Conservation (phyloP, 2,113 vertebrate species). For the Calyptomena viridis region DNA sequence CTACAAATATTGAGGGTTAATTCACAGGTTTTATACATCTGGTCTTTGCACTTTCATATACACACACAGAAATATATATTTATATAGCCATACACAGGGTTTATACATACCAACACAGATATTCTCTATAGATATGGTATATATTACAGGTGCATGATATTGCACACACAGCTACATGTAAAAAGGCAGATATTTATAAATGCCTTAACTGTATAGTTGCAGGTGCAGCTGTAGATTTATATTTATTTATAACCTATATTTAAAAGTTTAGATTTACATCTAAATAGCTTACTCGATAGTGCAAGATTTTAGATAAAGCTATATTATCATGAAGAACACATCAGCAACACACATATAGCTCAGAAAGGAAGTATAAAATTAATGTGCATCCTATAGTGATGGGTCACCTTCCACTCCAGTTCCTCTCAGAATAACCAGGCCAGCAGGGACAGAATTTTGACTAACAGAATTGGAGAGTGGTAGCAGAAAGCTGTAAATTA, state of each 20-base stretch:
- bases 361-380: neutral
- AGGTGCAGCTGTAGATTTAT: neutral
- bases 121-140: neutral
- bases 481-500: neutral
- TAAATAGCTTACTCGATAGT: neutral
- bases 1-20: neutral
- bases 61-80: neutral
- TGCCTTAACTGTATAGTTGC: neutral
- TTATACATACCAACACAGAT: neutral
- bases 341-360: neutral
- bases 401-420: neutral
- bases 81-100: neutral
- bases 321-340: neutral
- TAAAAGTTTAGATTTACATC: neutral
- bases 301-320: neutral
- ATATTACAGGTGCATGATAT: neutral
- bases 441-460: neutral
- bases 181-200: neutral
- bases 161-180: neutral
- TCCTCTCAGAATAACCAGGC: neutral
- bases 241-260: neutral
- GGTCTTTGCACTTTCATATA: neutral
- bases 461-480: neutral
- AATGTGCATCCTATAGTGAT: neutral
- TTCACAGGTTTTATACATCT: neutral